A percentile compares a stretch with the other conserved stretches of the same genome.
Conservation (phyloP, 23 tunicate genomes). For the Ciona savignyi region DNA sequence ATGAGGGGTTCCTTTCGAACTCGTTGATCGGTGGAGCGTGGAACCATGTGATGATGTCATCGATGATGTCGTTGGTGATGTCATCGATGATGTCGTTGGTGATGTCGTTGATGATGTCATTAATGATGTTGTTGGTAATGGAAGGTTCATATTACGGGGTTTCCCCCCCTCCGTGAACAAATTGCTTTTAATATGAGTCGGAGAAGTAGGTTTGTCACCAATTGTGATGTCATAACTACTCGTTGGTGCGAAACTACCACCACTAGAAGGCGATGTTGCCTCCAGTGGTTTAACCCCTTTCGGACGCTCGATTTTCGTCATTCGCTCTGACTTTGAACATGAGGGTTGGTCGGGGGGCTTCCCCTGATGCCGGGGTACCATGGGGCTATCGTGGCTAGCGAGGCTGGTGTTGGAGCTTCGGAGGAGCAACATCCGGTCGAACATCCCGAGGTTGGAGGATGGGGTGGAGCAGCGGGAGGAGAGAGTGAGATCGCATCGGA, state of each 20-base stretch:
- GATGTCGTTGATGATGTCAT: no score
- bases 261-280: constrained; percentile 11
- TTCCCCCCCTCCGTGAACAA: no score
- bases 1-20: neutral
- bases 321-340: neutral
- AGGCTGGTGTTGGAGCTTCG: constrained; percentile 66
- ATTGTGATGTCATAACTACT: no score
- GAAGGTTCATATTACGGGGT: no score
- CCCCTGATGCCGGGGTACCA: neutral
- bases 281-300: neutral
- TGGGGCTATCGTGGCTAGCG: constrained; percentile 22
- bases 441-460: neutral
- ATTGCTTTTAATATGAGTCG: no score
- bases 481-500: constrained; percentile 52
- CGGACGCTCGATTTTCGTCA: neutral
- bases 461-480: constrained; percentile 14
- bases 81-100: no score
- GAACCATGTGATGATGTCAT: neutral
- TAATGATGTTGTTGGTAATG: no score
- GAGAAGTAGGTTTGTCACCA: no score
- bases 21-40: neutral
- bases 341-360: neutral
- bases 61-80: no score
- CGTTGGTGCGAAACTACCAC: constrained; percentile 15
- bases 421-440: constrained; percentile 40